Percentiles rank a stretch among this genome's conserved stretches.
phyloP scores from a whole-genome alignment of 2,113 vertebrate genomes.

The Peromyscus leucopus region DNA sequence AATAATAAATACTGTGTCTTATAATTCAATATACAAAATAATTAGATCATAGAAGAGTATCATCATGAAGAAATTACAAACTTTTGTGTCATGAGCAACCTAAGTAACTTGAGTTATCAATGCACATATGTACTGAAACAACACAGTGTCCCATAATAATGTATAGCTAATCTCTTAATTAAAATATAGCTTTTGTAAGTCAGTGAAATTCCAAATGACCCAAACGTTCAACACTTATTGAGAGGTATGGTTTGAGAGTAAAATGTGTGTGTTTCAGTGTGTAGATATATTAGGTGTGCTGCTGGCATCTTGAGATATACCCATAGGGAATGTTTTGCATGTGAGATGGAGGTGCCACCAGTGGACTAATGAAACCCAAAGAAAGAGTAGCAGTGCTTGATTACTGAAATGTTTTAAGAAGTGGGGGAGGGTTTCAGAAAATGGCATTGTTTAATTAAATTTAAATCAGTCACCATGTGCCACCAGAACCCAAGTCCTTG shows the following conservation, averaged over 20 bases:
- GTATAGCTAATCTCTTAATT: not conserved
- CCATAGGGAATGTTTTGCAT: not conserved
- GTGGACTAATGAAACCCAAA: conserved; percentile 20
- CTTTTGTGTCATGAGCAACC: not conserved
- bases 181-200: not conserved
- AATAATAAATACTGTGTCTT: not conserved
- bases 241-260: not conserved
- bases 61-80: not conserved
- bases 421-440: not conserved
- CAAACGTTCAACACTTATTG: not conserved
- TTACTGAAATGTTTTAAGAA: conserved; percentile 11
- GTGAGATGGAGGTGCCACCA: conserved; percentile 8
- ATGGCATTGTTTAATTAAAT: not conserved
- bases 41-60: not conserved
- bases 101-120: not conserved
- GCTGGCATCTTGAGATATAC: not conserved
- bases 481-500: not conserved
- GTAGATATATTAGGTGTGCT: not conserved
- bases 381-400: not conserved
- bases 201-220: not conserved
- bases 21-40: not conserved
- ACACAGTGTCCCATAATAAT: not conserved
- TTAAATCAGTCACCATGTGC: conserved; percentile 9
- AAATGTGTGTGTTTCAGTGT: not conserved
- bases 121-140: not conserved